Conservation (phyloP, 2,888 invertebrate genomes). For the Dendrolimus houi region DNA sequence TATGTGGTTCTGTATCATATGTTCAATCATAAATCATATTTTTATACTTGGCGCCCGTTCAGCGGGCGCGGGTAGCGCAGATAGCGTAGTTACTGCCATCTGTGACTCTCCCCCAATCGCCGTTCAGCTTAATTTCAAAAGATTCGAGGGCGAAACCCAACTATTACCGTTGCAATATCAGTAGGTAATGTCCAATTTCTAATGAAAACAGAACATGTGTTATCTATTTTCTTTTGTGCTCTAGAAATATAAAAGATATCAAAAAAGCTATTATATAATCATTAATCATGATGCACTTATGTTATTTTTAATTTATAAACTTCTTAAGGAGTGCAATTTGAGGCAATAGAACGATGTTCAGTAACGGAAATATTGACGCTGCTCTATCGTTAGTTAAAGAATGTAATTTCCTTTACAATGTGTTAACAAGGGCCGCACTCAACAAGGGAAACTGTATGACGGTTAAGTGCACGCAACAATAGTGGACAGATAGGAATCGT, state of each 20-base stretch:
- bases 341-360: constrained; percentile 42
- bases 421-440: constrained; percentile 68
- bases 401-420: constrained; percentile 73
- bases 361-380: constrained; percentile 61
- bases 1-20: constrained; percentile 36
- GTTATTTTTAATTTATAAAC: too few species aligned
- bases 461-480: constrained; percentile 72
- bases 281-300: too few species aligned
- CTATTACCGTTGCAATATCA: constrained; percentile 53
- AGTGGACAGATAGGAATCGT: constrained; percentile 61
- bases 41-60: constrained; percentile 59
- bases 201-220: constrained; percentile 19
- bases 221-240: constrained; percentile 8
- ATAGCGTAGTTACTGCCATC: constrained; percentile 63
- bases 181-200: constrained; percentile 27
- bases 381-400: constrained; percentile 57
- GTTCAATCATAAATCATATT: constrained; percentile 58
- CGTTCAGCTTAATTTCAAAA: constrained; percentile 60
- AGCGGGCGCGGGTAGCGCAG: constrained; percentile 32
- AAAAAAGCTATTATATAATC: too few species aligned
- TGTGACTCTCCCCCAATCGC: constrained; percentile 60
- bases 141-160: constrained; percentile 56
- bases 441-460: constrained; percentile 53
- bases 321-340: too few species aligned
- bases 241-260: too few species aligned